A percentile compares a stretch with the other conserved stretches of the same genome.
Conservation (phyloP, 2,888 invertebrate species). For the Agrilus cyanescens region DNA sequence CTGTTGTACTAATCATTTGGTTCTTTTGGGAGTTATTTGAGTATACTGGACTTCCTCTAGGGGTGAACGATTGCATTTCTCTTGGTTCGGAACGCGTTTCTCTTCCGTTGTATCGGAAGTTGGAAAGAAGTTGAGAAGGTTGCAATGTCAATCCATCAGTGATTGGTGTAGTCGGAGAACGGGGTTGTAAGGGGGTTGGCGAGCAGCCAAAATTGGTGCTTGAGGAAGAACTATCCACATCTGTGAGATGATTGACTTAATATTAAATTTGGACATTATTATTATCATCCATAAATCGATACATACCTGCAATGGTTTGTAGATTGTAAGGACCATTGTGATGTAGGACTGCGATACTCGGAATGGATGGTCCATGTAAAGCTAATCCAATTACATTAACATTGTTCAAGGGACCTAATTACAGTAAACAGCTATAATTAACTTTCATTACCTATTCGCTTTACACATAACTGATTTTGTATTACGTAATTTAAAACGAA, state of each 20-base stretch:
- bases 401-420: conserved; percentile 55
- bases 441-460: no score
- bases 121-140: conserved; percentile 50
- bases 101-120: conserved; percentile 41
- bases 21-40: not conserved
- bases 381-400: conserved; percentile 52
- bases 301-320: conserved; percentile 16
- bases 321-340: conserved; percentile 31
- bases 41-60: conserved; percentile 15
- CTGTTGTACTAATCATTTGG: conserved; percentile 17
- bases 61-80: conserved; percentile 24
- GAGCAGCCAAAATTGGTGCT: conserved; percentile 37
- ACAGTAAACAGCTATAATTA: no score
- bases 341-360: conserved; percentile 35
- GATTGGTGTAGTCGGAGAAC: conserved; percentile 57
- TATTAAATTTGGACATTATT: no score
- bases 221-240: no score
- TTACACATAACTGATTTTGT: no score
- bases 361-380: conserved; percentile 41
- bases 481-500: no score
- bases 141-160: conserved; percentile 60
- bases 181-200: conserved; percentile 52
- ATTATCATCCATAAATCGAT: no score
- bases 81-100: conserved; percentile 39
- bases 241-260: no score